Evolutionary conservation across 1,140 invertebrate species (phyloP).

Genomic region (Diachasma alloeum): DNA sequence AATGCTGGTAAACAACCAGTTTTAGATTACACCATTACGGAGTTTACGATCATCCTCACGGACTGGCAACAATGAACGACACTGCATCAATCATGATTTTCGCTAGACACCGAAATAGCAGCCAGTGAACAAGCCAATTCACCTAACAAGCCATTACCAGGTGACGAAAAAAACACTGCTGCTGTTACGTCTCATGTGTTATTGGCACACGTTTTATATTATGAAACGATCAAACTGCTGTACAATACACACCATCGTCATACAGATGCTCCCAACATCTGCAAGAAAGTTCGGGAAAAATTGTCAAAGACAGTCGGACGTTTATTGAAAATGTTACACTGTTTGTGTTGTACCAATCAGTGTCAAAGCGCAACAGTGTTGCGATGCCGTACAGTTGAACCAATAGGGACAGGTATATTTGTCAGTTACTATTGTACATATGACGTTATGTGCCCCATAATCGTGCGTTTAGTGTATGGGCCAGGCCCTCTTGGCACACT

Average conservation of each 20-base stretch:
- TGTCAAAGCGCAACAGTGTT: background rate
- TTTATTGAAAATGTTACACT: too few relatives aligned
- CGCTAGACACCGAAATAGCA: background rate
- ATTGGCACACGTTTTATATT: background rate
- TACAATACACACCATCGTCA: background rate
- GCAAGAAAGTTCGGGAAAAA: background rate
- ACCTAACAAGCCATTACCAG: background rate
- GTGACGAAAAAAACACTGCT: background rate
- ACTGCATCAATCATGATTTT: background rate
- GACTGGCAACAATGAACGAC: slow-evolving; percentile 20
- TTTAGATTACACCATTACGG: slow-evolving; percentile 23
- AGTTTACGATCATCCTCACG: slow-evolving; percentile 23
- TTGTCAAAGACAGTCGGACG: background rate
- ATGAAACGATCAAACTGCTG: background rate
- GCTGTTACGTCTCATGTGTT: background rate
- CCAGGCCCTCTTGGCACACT: background rate
- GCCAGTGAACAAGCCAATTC: background rate
- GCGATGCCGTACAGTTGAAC: background rate
- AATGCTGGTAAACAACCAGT: slow-evolving; percentile 17
- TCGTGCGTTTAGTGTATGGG: background rate
- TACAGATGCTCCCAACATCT: background rate
- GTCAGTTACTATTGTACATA: background rate
- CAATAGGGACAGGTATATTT: background rate
- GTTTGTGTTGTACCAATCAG: too few relatives aligned
- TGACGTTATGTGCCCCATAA: background rate